These are phyloP conservation scores for Drosophila oshimai DNA, from an alignment of 1,140 invertebrate species.

Conservation along the genomic window DNA sequence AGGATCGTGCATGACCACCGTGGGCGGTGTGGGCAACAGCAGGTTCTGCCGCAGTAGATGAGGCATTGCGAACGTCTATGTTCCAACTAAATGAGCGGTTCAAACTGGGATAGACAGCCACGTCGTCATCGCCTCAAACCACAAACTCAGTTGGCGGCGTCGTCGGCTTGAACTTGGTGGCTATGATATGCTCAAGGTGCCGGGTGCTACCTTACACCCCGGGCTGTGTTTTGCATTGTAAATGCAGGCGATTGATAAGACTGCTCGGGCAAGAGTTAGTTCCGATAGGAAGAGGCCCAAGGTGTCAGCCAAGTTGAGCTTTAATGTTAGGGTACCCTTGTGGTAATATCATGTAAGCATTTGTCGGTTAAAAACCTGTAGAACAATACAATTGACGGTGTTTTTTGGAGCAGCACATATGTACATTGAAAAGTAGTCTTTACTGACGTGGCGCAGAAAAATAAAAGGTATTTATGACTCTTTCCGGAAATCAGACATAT, in stretches of 20 bases:
- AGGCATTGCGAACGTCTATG: slow-evolving; percentile 50
- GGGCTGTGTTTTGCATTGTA: slow-evolving; percentile 27
- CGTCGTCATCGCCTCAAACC: slow-evolving; percentile 46
- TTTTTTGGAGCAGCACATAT: too few species aligned
- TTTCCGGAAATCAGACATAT: too few species aligned
- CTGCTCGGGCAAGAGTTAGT: neutral
- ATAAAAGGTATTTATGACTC: too few species aligned
- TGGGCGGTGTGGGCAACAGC: slow-evolving; percentile 48
- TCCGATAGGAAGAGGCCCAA: slow-evolving; percentile 21
- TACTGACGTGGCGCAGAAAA: too few species aligned
- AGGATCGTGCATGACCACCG: slow-evolving; percentile 53
- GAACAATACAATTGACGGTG: too few species aligned
- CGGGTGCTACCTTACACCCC: slow-evolving; percentile 3
- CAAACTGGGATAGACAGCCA: slow-evolving; percentile 14
- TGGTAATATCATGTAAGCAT: neutral
- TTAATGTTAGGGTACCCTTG: neutral
- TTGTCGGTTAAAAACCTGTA: neutral
- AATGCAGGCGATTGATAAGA: slow-evolving; percentile 34
- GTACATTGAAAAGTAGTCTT: too few species aligned
- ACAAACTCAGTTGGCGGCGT: slow-evolving; percentile 30
- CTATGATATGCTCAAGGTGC: slow-evolving; percentile 46
- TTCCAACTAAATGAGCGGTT: slow-evolving; percentile 35
- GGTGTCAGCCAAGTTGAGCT: neutral
- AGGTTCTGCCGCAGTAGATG: slow-evolving; percentile 57
- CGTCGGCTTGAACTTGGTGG: slow-evolving; percentile 62